A percentile compares a stretch with the other conserved stretches of the same genome.
phyloP scores from a whole-genome alignment of 2,888 invertebrate genomes.

The Drosophila koepferae region DNA sequence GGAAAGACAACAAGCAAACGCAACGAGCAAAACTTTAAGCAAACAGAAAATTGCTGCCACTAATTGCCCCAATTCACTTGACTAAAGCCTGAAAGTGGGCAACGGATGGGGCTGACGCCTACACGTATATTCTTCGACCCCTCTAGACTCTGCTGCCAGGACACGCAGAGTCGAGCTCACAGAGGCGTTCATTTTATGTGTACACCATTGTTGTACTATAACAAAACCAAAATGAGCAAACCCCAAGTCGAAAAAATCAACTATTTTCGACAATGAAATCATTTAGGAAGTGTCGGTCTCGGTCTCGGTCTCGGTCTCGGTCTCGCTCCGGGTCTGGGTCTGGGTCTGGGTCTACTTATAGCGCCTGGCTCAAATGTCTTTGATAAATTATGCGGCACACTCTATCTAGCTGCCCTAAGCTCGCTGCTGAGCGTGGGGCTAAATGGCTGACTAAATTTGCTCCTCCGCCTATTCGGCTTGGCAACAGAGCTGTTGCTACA shows the following conservation, averaged over 20 bases:
- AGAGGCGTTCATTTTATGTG: slow-evolving; percentile 43
- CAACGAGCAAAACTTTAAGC: slow-evolving; percentile 59
- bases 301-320: slow-evolving; percentile 12
- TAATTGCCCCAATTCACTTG: slow-evolving; percentile 76
- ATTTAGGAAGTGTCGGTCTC: slow-evolving; percentile 62
- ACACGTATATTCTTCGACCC: not conserved
- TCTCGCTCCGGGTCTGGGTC: slow-evolving; percentile 11
- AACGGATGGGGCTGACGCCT: not conserved
- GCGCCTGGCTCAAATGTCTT: slow-evolving; percentile 55
- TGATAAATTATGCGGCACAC: slow-evolving; percentile 65
- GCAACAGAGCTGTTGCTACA: slow-evolving; percentile 2
- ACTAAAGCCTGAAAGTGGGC: slow-evolving; percentile 28
- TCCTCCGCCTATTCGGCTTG: not conserved
- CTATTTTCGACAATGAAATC: slow-evolving; percentile 72
- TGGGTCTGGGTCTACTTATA: slow-evolving; percentile 23
- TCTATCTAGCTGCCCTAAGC: not conserved
- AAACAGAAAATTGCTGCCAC: slow-evolving; percentile 78
- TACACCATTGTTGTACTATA: slow-evolving; percentile 47
- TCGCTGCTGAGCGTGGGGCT: not conserved
- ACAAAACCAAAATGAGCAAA: slow-evolving; percentile 3
- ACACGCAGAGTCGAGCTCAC: slow-evolving; percentile 26
- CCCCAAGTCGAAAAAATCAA: slow-evolving; percentile 26
- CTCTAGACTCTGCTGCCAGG: slow-evolving; percentile 25
- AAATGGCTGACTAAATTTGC: slow-evolving; percentile 38
- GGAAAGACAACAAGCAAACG: not conserved